Evolutionary conservation across 2,797 vertebrate species (phyloP), one percentile per base, ranked within the genome.

Genomic region (Danio kyathit): DNA sequence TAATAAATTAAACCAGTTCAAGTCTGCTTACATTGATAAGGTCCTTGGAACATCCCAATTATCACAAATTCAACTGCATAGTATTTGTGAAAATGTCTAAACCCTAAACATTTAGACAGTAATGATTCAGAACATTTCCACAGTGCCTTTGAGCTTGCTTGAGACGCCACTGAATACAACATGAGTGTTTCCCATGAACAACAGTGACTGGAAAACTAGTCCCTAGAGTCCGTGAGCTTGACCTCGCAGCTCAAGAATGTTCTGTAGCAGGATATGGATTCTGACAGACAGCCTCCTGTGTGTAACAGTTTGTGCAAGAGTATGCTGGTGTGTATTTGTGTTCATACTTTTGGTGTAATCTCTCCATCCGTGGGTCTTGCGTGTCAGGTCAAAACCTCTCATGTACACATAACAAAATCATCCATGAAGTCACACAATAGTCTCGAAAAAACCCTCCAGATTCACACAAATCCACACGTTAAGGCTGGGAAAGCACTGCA

Each of bases 131-230:
- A 44, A 46, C 43, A 29, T 60, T 16, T 73, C 3, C n/a, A 40
- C 49, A 41, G 29, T 52, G 16, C 9, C 67, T 70, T 70, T 70
- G 5, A 69, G 29, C 49, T 54, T 56, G 11, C 11, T 54, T 7
- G 69, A 41, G 16, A 19, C 38, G 1, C 46, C 41, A 38, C 38
- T 71, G 67, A 6, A 71, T 41, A 17, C 67, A 54, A 54, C 67
- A 81, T 5, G 66, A 63, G 41, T 79, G 48, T 81, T 85, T 85
- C 80, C 74, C 83, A 85, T 75, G 70, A 63, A 75, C 16, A 52
- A 52, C 60, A 80, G 51, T 80, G 76, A 80, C 48, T 80, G 66
- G 51, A 61, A 80, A 70, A 74, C 48, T 41, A 54, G 82, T 66
- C 61, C 71, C 67, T 40, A 41, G 70, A 61, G 80, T 17, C 65